These are phyloP conservation scores for Coccyzus lansbergi DNA, from an alignment of 2,797 vertebrate species.

Conservation along the genomic window DNA sequence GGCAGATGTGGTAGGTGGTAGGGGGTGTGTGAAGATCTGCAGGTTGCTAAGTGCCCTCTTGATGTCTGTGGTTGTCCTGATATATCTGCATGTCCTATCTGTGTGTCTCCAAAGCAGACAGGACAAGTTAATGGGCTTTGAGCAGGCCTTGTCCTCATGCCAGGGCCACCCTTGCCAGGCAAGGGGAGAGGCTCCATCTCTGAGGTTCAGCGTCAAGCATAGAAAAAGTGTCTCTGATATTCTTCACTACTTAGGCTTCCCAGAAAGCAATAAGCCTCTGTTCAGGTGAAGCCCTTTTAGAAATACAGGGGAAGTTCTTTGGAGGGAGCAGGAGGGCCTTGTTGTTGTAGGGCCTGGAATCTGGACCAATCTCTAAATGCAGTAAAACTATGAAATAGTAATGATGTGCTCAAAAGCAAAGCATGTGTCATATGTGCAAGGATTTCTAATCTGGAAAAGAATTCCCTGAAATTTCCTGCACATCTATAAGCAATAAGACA, in stretches of 20 bases:
- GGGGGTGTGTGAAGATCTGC: background rate
- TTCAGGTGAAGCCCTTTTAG: background rate
- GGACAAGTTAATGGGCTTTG: rapidly evolving
- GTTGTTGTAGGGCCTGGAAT: background rate
- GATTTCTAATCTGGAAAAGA: background rate
- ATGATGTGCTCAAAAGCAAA: background rate
- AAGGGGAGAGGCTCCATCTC: background rate
- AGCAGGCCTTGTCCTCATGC: background rate
- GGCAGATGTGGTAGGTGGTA: background rate
- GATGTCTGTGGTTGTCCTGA: background rate
- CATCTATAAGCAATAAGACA: rapidly evolving
- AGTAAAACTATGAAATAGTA: background rate
- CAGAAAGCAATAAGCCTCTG: background rate
- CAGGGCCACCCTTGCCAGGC: background rate
- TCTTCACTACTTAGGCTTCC: background rate
- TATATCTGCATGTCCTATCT: too few species aligned
- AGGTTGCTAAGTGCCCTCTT: background rate
- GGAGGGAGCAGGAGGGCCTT: background rate
- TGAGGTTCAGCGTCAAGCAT: rapidly evolving
- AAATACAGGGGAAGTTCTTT: background rate
- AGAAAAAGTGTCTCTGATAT: background rate
- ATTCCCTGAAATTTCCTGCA: background rate
- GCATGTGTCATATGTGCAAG: background rate
- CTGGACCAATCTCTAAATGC: background rate
- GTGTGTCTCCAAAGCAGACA: rapidly evolving